A percentile compares a stretch with the other conserved stretches of the same genome.
These are phyloP conservation scores for Brienomyrus longianalis DNA, from an alignment of 2,113 vertebrate species.

Conservation along the genomic window DNA sequence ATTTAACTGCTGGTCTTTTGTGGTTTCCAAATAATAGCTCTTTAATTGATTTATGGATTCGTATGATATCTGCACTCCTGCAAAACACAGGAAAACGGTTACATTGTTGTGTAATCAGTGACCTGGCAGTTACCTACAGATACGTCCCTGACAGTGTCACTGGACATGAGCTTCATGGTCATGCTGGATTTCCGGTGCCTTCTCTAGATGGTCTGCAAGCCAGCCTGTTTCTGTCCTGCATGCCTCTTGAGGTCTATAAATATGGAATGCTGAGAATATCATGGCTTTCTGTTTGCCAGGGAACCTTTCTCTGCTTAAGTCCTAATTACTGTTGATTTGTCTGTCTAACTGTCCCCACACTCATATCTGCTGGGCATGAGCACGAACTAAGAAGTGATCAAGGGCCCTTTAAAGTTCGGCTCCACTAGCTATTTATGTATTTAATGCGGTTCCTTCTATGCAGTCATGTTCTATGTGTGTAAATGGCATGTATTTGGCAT, in stretches of 20 bases:
- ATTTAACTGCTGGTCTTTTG: background rate
- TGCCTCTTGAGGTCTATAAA: background rate
- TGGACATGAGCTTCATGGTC: background rate
- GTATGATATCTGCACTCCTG: background rate
- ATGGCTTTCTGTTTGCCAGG: background rate
- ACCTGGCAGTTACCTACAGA: background rate
- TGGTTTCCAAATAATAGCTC: background rate
- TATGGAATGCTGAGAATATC: background rate
- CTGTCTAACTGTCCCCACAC: background rate
- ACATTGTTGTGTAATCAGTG: background rate
- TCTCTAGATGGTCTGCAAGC: background rate
- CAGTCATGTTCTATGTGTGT: background rate
- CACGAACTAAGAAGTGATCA: background rate
- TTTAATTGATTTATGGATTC: background rate
- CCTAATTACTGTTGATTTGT: background rate
- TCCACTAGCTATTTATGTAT: background rate
- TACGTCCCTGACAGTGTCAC: background rate
- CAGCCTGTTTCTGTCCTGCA: background rate
- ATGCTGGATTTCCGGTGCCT: background rate
- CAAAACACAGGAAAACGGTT: background rate
- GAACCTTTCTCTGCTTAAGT: background rate
- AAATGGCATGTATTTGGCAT: background rate
- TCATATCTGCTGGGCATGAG: background rate
- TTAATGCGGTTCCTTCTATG: background rate
- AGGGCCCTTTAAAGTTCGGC: background rate